These are phyloP conservation scores for Phortica variegata DNA, from an alignment of 1,140 invertebrate species.

Conservation along the genomic window DNA sequence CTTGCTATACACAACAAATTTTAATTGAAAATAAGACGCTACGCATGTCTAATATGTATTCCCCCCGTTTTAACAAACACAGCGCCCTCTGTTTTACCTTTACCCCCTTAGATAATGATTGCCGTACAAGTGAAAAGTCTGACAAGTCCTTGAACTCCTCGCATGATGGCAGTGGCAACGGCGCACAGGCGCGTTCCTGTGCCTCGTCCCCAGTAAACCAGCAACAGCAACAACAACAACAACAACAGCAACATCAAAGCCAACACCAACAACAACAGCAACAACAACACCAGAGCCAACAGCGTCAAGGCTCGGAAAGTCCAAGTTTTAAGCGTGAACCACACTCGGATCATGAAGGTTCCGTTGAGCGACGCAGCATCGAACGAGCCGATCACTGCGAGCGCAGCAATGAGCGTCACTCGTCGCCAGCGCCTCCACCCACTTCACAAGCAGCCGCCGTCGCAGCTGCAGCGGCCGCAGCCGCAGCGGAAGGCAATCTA, in stretches of 20 bases:
- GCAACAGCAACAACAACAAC: conserved; percentile 12
- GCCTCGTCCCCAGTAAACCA: conserved; percentile 15
- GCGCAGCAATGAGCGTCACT: conserved; percentile 37
- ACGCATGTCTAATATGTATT: conserved; percentile 28
- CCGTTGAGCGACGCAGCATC: conserved; percentile 50
- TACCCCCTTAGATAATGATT: conserved; percentile 41
- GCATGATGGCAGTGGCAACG: conserved; percentile 26
- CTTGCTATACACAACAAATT: too few relatives aligned
- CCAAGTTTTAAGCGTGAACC: conserved; percentile 50
- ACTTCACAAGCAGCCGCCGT: conserved; percentile 24
- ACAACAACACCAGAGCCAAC: conserved; percentile 13
- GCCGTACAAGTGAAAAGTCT: conserved; percentile 49
- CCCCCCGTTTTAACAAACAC: conserved; percentile 38
- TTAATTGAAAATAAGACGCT: conserved; percentile 8
- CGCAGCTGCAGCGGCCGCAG: conserved; percentile 31
- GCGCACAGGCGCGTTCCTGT: conserved; percentile 15
- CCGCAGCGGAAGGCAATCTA: conserved; percentile 31
- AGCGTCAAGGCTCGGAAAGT: conserved; percentile 36
- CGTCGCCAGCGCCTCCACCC: conserved; percentile 19
- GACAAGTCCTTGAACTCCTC: conserved; percentile 43
- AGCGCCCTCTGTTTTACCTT: conserved; percentile 36
- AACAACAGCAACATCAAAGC: conserved; percentile 12
- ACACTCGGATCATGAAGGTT: conserved; percentile 57
- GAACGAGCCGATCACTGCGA: conserved; percentile 27
- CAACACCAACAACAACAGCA: conserved; percentile 16